Base-by-base conservation (phyloP, 1,140 invertebrate species). In the Eriosoma lanigerum region DNA sequence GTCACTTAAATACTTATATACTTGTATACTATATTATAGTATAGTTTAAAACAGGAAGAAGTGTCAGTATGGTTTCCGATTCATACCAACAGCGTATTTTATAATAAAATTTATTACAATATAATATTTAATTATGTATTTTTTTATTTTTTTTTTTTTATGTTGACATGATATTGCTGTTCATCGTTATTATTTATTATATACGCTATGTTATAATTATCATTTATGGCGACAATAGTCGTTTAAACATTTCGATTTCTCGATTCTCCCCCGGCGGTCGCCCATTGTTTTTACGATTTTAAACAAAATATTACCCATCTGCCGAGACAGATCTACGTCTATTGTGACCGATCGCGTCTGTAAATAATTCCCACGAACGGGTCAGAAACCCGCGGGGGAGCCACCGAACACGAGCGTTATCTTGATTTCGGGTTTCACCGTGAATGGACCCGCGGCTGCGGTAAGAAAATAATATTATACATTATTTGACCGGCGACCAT, bases 341-440 rank as follows among this genome's bases (percentile, higher is more conserved):
- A 38, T 64, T 68, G 38, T 68, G 64, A 24, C 38, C 64, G 64
- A n/a, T 24, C 38, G 52, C 8, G n/a, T 9, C n/a, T 17, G 10
- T 1, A 3, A 46, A 24, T n/a, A 5, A 21, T 75, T 75, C 72
- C 72, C 72, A 75, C 72, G 72, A 44, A 75, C 19, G 56, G 72
- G 50, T 75, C 52, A 44, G 15, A 44, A 21, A 56, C 72, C 72
- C 52, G 48, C 72, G 72, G 70, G 50, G 72, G 48, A 44, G 50
- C 50, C 17, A 13, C 1, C 24, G 19, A 10, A 24, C 2, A 56
- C 52, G 46, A 10, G 46, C 10, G 38, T 46, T 68, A 68, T 68
- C 72, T 26, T 21, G 24, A 58, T 75, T 58, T 54, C 52, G 70
- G 50, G 32, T 73, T 73, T 32, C n/a, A 9, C 44, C 21, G 15